phyloP scores from a whole-genome alignment of 2,113 vertebrate genomes.

The Leptobrachium ailaonicum region DNA sequence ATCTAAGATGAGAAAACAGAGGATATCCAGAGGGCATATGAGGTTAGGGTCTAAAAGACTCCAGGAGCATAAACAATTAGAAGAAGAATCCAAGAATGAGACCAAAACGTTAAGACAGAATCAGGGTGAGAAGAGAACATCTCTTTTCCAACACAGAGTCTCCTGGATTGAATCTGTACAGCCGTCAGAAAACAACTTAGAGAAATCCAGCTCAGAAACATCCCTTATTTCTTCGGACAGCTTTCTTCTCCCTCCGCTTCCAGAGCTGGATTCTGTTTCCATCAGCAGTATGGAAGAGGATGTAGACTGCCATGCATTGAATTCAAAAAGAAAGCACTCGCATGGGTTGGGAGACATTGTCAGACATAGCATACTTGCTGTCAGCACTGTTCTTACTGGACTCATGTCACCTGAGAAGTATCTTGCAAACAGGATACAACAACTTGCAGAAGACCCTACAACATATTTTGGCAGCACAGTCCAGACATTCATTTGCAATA shows the following conservation, averaged over 20 bases:
- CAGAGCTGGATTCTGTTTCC: conserved; percentile 66
- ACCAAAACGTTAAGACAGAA: neutral
- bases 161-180: conserved; percentile 78
- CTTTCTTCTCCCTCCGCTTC: conserved; percentile 55
- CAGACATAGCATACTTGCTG: conserved; percentile 71
- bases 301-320: conserved; percentile 50
- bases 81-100: neutral
- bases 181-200: conserved; percentile 22
- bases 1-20: neutral
- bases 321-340: conserved; percentile 35
- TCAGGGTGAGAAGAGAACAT: neutral
- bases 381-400: conserved; percentile 71
- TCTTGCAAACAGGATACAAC: conserved; percentile 68
- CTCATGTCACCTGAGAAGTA: conserved; percentile 67
- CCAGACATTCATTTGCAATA: conserved; percentile 60
- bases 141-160: conserved; percentile 72
- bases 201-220: conserved; percentile 45
- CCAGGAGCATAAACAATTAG: too few species aligned
- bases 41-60: neutral
- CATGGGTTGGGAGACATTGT: conserved; percentile 70
- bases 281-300: conserved; percentile 79
- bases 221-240: conserved; percentile 42
- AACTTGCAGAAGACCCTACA: conserved; percentile 69
- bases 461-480: conserved; percentile 66
- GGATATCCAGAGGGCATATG: neutral